Base-by-base conservation (phyloP, 2,888 invertebrate species). In the Agrotis exclamationis region DNA sequence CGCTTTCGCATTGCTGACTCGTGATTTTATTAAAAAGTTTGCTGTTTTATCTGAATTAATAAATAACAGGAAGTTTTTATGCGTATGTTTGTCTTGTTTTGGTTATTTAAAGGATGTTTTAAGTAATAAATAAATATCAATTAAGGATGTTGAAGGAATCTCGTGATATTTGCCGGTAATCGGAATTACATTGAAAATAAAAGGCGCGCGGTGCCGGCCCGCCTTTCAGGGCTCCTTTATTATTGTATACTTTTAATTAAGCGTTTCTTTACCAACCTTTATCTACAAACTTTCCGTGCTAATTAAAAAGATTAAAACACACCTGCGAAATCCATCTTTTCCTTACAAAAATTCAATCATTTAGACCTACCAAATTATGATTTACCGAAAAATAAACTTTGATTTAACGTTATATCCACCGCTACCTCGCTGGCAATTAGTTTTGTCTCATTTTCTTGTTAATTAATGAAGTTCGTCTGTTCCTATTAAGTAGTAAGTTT, bases 231-330 rank as follows among this genome's bases (percentile, higher is more conserved):
- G 64, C 71, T 68, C 57, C 39, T 68, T 76, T 65, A 75, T 76
- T 69, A 79, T 75, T 79, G 76, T 84, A 70, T 83, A 77, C 73
- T 79, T 84, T 84, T 77, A 79, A 84, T 84, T 84, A 84, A 76
- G 74, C 68, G 57, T 59, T 79, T 79, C 76, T 74, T 75, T 60
- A 67, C 59, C 66, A 64, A 63, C 63, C 60, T 72, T 71, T 66
- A 73, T 76, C 44, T 63, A 63, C 39, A 33, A 67, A 58, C 70
- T 64, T 51, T 33, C 60, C 58, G 59, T 59, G 67, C 56, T 69
- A 82, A 58, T 59, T 74, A 56, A 72, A 45, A 59, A 57, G 47
- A 82, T 79, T 74, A 78, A 74, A 77, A 71, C 51, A 74, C 68
- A 69, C 64, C 63, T 54, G 20, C 13, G 0, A 22, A 58, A 45